Base-by-base conservation (phyloP, 2,113 vertebrate species). In the Psophia crepitans region DNA sequence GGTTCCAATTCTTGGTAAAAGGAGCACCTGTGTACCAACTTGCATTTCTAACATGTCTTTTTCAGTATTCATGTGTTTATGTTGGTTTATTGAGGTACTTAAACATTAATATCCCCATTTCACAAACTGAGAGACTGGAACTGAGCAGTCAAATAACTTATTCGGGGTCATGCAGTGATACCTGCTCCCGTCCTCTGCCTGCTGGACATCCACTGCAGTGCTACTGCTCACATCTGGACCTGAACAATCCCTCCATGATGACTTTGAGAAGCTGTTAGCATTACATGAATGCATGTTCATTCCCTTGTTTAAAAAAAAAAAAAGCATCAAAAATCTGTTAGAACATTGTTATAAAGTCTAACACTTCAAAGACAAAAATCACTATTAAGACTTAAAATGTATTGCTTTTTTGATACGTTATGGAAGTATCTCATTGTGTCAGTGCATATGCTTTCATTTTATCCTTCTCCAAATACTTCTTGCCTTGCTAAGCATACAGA, bases 71-170 rank as follows among this genome's bases (percentile, higher is more conserved):
- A 24, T 64, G 18, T 60, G 35, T 78, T 60, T 78, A 15, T 58
- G 33, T n/a, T 74, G 14, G 41, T 70, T 91, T 93, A 51, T 70
- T 91, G 65, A 76, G 19, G 61, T 79, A 82, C 80, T 91, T 96
- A 95, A 97, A 87, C 81, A 81, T 87, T 84, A 91, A 93, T 93
- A 82, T 84, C 89, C 33, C 23, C 48, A 46, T 96, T 93, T 84
- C 81, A 95, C 89, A 93, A 91, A 91, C 33, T 12, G 74, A 65
- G 74, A 85, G 89, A 69, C 66, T 85, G 53, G 35, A 76, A 51
- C 48, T 89, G 87, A 82, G 35, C 65, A 79, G 65, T 56, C 84
- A 89, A 44, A 53, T 60, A 71, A 46, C 74, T 82, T 69, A 69
- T 24, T 87, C 53, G 68, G 94, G 84, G 65, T 93, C 81, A 82